Evolutionary conservation across 2,113 vertebrate genomes (phyloP), one percentile per base, ranked within the genome.

Genomic region (Oxyura jamaicensis): DNA sequence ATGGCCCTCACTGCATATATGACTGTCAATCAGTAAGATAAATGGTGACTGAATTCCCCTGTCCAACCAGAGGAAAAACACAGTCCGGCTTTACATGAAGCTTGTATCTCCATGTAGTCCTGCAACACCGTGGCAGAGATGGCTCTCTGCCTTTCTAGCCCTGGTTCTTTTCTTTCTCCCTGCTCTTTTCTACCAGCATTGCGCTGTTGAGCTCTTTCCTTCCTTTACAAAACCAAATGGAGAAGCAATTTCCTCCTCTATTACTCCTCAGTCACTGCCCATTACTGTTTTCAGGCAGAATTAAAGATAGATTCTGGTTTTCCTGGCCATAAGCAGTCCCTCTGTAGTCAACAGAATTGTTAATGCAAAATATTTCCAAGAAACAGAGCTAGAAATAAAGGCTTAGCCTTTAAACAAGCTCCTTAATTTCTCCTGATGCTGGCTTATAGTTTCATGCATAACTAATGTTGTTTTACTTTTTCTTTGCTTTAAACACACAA

Each of bases 91-190:
- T 68, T 39, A 55, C 6, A 26, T 3, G 20, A 26, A 0, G 0
- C 21, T 53, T 1, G 0, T 25, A 35, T 50, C 62, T 93, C 18
- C 0, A 3, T 13, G 11, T 59, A 13, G 26, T 35, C 35, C 21
- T 48, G 82, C 50, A 4, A 13, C n/a, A 62, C 42, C 11, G 15
- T 9, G 21, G 11, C 28, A 69, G 50, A 33, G 39, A 59, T 2
- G 0, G 3, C 17, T 16, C 23, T 76, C 46, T 85, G 41, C n/a
- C 17, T 83, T 63, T 63, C 55, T 50, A 23, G 7, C 5, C 55
- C 22, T 41, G 28, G 10, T n/a, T 62, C 21, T 13, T 88, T 22
- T 19, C 55, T 39, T 22, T 21, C 55, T 39, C 33, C 28, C 50
- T 88, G 13, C 5, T 17, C 4, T 86, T 67, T 90, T 46, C 78